Percentiles rank a stretch among this genome's conserved stretches.
Evolutionary conservation across 35 echinoderm and acorn worm genomes (phyloP).

Genomic region (Holothuria glaberrima): DNA sequence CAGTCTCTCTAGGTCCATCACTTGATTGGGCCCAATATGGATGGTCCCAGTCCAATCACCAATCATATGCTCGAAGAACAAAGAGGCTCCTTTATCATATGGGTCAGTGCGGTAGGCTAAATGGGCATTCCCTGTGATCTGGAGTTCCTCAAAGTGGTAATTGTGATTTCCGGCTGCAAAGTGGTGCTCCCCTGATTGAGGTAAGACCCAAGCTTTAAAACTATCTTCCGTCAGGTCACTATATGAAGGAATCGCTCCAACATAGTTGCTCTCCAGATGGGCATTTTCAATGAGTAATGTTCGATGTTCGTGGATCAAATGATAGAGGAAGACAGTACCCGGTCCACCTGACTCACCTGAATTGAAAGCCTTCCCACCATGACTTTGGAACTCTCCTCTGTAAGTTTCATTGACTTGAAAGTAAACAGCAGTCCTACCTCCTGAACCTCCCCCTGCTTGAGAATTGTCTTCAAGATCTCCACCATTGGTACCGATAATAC

Average conservation of each 20-base stretch:
- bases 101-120: slow-evolving; percentile 78
- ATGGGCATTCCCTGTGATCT: slow-evolving; percentile 87
- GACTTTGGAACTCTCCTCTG: slow-evolving; percentile 68
- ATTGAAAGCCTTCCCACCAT: slow-evolving; percentile 62
- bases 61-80: slow-evolving; percentile 85
- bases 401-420: slow-evolving; percentile 78
- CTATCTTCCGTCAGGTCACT: slow-evolving; percentile 76
- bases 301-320: slow-evolving; percentile 79
- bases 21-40: slow-evolving; percentile 91
- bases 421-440: slow-evolving; percentile 86
- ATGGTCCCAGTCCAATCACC: slow-evolving; percentile 80
- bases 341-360: slow-evolving; percentile 64
- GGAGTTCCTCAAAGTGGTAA: slow-evolving; percentile 94
- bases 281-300: slow-evolving; percentile 86
- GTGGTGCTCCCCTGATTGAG: slow-evolving; percentile 81
- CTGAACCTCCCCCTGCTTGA: slow-evolving; percentile 68
- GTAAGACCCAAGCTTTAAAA: slow-evolving; percentile 93
- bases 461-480: slow-evolving; percentile 19
- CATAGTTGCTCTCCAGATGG: slow-evolving; percentile 52
- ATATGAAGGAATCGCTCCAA: slow-evolving; percentile 44
- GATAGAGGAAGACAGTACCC: slow-evolving; percentile 91
- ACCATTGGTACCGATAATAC: slow-evolving; percentile 69
- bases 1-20: slow-evolving; percentile 73
- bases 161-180: slow-evolving; percentile 79
- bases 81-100: slow-evolving; percentile 69